These are phyloP conservation scores for Bubo bubo DNA, from an alignment of 2,113 vertebrate genomes.

Conservation along the genomic window DNA sequence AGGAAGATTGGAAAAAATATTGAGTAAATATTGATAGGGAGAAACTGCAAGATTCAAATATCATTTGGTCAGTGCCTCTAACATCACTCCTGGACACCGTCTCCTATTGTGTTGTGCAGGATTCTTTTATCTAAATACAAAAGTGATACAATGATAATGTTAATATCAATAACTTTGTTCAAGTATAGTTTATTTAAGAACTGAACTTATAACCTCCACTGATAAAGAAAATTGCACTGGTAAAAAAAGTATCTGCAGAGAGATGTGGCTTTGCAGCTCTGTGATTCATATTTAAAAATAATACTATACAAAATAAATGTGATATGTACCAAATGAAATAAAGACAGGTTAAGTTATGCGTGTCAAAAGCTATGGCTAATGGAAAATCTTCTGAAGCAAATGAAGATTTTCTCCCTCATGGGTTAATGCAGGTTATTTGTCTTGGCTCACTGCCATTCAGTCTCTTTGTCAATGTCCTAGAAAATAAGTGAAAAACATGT, in stretches of 20 bases:
- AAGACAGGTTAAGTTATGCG: neutral
- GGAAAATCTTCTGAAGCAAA: neutral
- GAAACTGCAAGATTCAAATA: neutral
- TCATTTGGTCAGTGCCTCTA: neutral
- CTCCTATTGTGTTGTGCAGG: neutral
- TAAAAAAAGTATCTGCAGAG: neutral
- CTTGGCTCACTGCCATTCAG: neutral
- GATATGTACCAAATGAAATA: neutral
- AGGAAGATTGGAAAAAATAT: neutral
- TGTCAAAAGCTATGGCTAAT: neutral
- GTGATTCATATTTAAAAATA: neutral
- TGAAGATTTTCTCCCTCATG: neutral
- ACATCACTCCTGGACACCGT: neutral
- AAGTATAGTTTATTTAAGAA: neutral
- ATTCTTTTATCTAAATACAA: neutral
- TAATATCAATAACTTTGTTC: neutral
- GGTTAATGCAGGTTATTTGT: neutral
- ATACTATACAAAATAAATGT: neutral
- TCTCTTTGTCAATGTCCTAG: neutral
- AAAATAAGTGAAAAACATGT: neutral
- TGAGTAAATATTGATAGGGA: neutral
- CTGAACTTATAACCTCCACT: neutral
- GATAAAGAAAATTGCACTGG: neutral
- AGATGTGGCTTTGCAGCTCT: neutral
- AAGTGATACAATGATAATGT: neutral